phyloP scores from a whole-genome alignment of 2,888 invertebrate species.

The Philereme vetulata region DNA sequence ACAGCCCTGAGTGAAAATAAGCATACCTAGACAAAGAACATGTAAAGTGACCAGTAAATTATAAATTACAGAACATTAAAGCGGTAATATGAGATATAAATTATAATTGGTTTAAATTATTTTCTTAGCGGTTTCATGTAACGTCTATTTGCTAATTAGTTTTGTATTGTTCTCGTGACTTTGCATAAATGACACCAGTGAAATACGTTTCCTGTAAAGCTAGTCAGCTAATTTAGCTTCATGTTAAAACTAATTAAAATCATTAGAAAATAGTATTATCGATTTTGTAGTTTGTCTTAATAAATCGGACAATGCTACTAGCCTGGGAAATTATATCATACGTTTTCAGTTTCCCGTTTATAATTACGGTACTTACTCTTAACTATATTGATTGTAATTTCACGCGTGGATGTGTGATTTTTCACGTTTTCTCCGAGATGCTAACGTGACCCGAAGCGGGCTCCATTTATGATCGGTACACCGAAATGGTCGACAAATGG shows the following conservation, averaged over 20 bases:
- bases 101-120: slow-evolving; percentile 30
- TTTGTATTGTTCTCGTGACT: slow-evolving; percentile 22
- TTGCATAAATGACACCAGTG: slow-evolving; percentile 19
- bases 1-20: slow-evolving; percentile 23
- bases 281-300: not conserved
- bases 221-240: slow-evolving; percentile 11
- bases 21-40: slow-evolving; percentile 16
- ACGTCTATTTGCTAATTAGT: slow-evolving; percentile 29
- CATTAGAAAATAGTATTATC: not conserved
- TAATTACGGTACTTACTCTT: slow-evolving; percentile 37
- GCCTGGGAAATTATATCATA: not conserved
- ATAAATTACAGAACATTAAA: slow-evolving; percentile 29
- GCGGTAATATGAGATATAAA: slow-evolving; percentile 27
- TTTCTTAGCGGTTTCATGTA: slow-evolving; percentile 27
- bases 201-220: slow-evolving; percentile 26
- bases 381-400: slow-evolving; percentile 64
- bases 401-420: slow-evolving; percentile 79
- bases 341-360: slow-evolving; percentile 11
- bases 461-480: slow-evolving; percentile 82
- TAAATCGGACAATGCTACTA: not conserved
- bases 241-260: slow-evolving; percentile 16
- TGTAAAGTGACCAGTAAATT: slow-evolving; percentile 26
- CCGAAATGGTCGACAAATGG: slow-evolving; percentile 84
- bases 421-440: slow-evolving; percentile 80
- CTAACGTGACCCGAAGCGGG: slow-evolving; percentile 80